Conservation (phyloP, 2,888 invertebrate species). For the Drosophila barbarae region DNA sequence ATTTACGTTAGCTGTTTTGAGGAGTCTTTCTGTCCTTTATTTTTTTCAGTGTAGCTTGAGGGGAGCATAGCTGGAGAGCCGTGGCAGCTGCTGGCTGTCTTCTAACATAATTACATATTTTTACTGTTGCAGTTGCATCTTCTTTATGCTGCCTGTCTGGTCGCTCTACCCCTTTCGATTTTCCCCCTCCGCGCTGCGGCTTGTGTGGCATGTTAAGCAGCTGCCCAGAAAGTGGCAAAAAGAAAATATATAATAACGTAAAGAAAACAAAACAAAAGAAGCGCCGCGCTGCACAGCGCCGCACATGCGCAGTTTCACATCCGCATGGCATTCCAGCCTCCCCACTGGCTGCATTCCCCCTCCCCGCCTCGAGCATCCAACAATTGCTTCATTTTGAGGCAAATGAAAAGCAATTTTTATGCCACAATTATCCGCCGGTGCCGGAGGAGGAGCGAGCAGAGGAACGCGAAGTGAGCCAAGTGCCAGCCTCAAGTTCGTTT, state of each 20-base stretch:
- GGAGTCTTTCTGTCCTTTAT: neutral
- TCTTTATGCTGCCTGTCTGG: constrained; percentile 29
- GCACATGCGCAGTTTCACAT: constrained; percentile 69
- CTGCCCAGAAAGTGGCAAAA: constrained; percentile 63
- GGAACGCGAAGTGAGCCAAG: constrained; percentile 30
- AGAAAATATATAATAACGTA: constrained; percentile 40
- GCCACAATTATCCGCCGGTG: constrained; percentile 57
- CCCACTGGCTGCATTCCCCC: constrained; percentile 1
- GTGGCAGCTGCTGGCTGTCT: constrained; percentile 46
- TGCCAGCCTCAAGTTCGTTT: constrained; percentile 51
- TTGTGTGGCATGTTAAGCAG: constrained; percentile 70
- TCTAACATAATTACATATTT: constrained; percentile 72
- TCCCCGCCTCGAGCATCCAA: constrained; percentile 32
- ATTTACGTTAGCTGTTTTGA: too few relatives aligned
- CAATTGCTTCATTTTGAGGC: constrained; percentile 70
- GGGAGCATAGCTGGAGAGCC: constrained; percentile 5
- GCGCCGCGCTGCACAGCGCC: constrained; percentile 33
- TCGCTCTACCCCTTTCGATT: constrained; percentile 1
- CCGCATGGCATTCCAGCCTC: constrained; percentile 56
- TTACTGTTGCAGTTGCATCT: constrained; percentile 46
- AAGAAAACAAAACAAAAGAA: constrained; percentile 61
- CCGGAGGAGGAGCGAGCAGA: constrained; percentile 9
- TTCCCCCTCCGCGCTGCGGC: constrained; percentile 20
- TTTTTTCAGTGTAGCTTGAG: neutral
- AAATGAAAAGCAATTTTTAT: constrained; percentile 71